phyloP scores from a whole-genome alignment of 2,113 vertebrate genomes.

The Phylloscopus trochilus region DNA sequence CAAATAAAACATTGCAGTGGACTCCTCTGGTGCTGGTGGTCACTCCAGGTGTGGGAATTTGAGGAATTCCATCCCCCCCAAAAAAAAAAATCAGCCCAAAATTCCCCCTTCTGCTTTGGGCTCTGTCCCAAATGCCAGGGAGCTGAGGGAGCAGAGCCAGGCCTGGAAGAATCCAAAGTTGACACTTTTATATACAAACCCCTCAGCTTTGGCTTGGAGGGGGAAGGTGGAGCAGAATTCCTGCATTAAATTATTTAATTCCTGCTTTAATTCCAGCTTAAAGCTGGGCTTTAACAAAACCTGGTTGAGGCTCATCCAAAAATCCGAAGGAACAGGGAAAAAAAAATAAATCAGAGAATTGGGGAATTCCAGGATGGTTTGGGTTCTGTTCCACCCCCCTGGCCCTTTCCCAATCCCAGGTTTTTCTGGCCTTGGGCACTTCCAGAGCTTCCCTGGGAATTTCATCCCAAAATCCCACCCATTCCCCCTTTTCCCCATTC shows the following conservation, averaged over 20 bases:
- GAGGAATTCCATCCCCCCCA: not conserved
- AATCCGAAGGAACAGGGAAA: not conserved
- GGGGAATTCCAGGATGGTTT: not conserved
- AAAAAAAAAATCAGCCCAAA: not conserved
- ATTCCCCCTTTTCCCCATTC: not conserved
- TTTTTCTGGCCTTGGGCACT: not conserved
- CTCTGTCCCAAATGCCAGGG: not conserved
- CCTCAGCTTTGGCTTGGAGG: not conserved
- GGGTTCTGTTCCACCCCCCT: not conserved
- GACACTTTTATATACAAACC: not conserved
- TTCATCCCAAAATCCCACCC: not conserved
- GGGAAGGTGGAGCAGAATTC: not conserved
- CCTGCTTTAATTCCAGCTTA: not conserved
- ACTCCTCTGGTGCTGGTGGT: not conserved
- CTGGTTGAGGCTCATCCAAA: accelerated
- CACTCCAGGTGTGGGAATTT: not conserved
- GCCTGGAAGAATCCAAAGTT: not conserved
- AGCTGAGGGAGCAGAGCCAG: not conserved
- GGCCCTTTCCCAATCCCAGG: not conserved
- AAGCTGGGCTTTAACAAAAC: not conserved
- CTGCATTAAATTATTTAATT: accelerated
- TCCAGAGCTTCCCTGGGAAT: not conserved
- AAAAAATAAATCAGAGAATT: not conserved
- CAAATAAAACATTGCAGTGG: slow-evolving; percentile 78
- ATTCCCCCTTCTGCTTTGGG: not conserved